Evolutionary conservation across 2,113 vertebrate genomes (phyloP), one percentile per base, ranked within the genome.

Genomic region (Oryzias woworae): DNA sequence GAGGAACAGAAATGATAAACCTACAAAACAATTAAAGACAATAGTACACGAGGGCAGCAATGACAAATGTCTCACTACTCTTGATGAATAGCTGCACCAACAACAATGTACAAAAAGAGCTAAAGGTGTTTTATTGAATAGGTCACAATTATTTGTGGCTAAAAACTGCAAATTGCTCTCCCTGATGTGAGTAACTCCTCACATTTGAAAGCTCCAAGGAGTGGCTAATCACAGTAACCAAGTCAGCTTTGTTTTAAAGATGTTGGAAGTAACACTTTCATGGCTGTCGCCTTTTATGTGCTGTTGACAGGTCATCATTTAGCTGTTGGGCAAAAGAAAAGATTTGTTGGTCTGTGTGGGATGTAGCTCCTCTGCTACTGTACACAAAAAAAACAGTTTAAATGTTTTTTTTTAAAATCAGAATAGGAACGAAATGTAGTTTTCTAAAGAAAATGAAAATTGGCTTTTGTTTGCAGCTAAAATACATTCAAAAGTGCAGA

Each of bases 301-400:
- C 7, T 51, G 61, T 61, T 61, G 43, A 51, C 43, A 67, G 31
- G 71, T 45, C 56, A 57, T 50, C 56, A 58, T 62, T 58, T 45
- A 68, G 13, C 28, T 36, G 54, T 17, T 69, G 58, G 44, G 63
- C 49, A 49, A 18, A 24, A 58, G 43, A 53, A n/a, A 23, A 46
- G 31, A 36, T 26, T 53, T 47, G 14, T 47, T 53, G 47, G 48
- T 49, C 22, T 36, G 54, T 49, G 42, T 52, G 28, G 24, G n/a
- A 43, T 44, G 36, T 53, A 47, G 23, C 43, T 26, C 49, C 17
- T 45, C 41, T 56, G 36, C 10, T 36, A 36, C 36, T 36, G 36
- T 36, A 36, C 36, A 36, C 36, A 36, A 53, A 7, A 47, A 46
- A 31, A 48, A 14, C 14, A 42, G 10, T 44, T 53, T 60, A 24